These are phyloP conservation scores for Choreutis nemorana DNA, from an alignment of 2,888 invertebrate genomes.

Conservation along the genomic window DNA sequence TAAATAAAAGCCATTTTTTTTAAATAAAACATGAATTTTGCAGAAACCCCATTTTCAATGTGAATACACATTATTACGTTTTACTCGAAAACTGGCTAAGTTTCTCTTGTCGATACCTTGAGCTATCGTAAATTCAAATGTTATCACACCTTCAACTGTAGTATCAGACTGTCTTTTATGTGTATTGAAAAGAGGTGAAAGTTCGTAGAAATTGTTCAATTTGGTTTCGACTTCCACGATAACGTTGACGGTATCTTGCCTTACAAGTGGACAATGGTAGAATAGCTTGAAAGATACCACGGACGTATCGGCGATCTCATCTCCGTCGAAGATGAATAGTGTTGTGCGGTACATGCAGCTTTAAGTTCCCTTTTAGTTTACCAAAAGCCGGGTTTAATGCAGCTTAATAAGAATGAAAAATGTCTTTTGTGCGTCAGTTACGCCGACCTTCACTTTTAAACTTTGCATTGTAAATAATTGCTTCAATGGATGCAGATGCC, in stretches of 20 bases:
- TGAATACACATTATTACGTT: too few relatives aligned
- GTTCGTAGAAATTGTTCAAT: too few relatives aligned
- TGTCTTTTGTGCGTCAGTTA: constrained; percentile 42
- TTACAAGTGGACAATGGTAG: constrained; percentile 23
- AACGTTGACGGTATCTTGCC: constrained; percentile 22
- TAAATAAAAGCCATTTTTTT: too few relatives aligned
- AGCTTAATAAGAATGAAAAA: constrained; percentile 39
- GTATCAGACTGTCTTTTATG: too few relatives aligned
- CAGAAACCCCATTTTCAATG: too few relatives aligned
- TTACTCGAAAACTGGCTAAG: too few relatives aligned
- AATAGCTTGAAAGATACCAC: constrained; percentile 16
- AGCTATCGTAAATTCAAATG: too few relatives aligned
- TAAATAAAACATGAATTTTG: too few relatives aligned
- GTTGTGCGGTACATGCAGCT: constrained; percentile 6
- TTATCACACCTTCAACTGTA: too few relatives aligned
- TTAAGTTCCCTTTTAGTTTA: constrained; percentile 15
- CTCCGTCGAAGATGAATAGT: constrained; percentile 21
- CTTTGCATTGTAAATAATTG: not conserved
- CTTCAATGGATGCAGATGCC: too few relatives aligned
- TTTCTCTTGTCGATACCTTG: too few relatives aligned
- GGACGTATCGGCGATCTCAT: constrained; percentile 23
- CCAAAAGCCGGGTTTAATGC: constrained; percentile 16
- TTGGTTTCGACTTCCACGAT: constrained; percentile 27
- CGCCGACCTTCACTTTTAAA: constrained; percentile 22
- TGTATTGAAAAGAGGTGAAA: constrained; percentile 19